A percentile compares a stretch with the other conserved stretches of the same genome.
These are phyloP conservation scores for Morbakka virulenta DNA, from an alignment of 30 jellyfish, hydroid and myxozoan genomes.

Conservation along the genomic window DNA sequence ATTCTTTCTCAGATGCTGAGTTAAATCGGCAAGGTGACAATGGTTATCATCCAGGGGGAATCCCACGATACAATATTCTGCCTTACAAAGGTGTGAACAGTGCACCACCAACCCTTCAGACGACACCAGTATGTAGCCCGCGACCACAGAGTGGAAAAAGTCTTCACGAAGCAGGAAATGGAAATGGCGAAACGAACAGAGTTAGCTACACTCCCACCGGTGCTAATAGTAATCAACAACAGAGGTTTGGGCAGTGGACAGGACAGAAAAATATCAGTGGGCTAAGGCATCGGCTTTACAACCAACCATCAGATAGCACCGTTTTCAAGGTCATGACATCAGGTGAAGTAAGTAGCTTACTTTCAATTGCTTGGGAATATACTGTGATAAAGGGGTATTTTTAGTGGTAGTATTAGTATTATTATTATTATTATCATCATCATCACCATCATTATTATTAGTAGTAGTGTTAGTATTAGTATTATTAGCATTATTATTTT, in stretches of 20 bases:
- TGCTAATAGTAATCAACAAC: background rate
- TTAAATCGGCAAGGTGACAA: too few relatives aligned
- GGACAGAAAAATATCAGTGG: constrained; percentile 1
- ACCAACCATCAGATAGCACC: constrained; percentile 47
- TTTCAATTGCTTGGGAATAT: too few relatives aligned
- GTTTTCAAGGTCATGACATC: constrained; percentile 32
- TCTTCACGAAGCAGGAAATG: too few relatives aligned
- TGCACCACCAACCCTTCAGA: background rate
- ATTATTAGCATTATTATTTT: too few relatives aligned
- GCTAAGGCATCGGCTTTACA: constrained; percentile 38
- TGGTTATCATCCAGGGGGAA: background rate
- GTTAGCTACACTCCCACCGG: background rate
- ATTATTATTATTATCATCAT: too few relatives aligned
- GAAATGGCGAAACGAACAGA: background rate
- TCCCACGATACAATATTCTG: background rate
- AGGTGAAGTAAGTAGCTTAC: too few relatives aligned
- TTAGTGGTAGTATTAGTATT: too few relatives aligned
- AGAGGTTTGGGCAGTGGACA: constrained; percentile 28
- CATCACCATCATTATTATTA: too few relatives aligned
- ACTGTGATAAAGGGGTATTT: too few relatives aligned
- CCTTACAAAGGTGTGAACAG: background rate
- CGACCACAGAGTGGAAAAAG: background rate
- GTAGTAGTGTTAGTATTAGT: too few relatives aligned
- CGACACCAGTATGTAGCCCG: background rate
- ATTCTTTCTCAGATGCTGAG: background rate